Conservation (phyloP, 2,113 vertebrate species). For the Silurus asotus region DNA sequence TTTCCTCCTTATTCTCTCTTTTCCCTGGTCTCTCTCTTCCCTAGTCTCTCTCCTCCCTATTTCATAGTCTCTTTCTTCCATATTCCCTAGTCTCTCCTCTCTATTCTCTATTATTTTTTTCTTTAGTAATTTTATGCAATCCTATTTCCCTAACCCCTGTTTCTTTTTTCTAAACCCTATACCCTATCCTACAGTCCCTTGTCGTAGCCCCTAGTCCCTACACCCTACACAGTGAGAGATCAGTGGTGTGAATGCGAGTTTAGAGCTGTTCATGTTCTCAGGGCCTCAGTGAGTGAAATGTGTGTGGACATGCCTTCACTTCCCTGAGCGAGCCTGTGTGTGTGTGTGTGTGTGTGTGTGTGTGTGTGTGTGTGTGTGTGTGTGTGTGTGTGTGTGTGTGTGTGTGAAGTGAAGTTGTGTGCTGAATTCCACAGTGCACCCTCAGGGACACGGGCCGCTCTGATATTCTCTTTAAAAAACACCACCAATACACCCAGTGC, state of each 20-base stretch:
- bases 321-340: slow-evolving; percentile 13
- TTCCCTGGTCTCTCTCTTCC: too few species aligned
- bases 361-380: slow-evolving; percentile 34
- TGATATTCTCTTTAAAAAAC: slow-evolving; percentile 60
- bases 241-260: slow-evolving; percentile 14
- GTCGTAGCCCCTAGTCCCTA: background rate
- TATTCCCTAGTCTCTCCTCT: background rate
- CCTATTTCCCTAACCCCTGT: background rate
- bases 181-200: background rate
- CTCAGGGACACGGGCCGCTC: slow-evolving; percentile 55
- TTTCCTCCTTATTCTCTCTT: background rate
- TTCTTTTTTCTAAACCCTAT: background rate
- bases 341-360: slow-evolving; percentile 15
- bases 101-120: too few species aligned
- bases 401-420: slow-evolving; percentile 45
- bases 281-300: slow-evolving; percentile 37
- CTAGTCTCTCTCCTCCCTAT: background rate
- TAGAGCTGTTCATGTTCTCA: slow-evolving; percentile 25
- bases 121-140: too few species aligned
- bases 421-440: slow-evolving; percentile 54
- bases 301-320: slow-evolving; percentile 35
- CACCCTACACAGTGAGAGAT: background rate
- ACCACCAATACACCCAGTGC: slow-evolving; percentile 72
- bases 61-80: too few species aligned
- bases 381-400: slow-evolving; percentile 32